Base-by-base conservation (phyloP, 2,113 vertebrate genomes). In the Trachemys scripta region DNA sequence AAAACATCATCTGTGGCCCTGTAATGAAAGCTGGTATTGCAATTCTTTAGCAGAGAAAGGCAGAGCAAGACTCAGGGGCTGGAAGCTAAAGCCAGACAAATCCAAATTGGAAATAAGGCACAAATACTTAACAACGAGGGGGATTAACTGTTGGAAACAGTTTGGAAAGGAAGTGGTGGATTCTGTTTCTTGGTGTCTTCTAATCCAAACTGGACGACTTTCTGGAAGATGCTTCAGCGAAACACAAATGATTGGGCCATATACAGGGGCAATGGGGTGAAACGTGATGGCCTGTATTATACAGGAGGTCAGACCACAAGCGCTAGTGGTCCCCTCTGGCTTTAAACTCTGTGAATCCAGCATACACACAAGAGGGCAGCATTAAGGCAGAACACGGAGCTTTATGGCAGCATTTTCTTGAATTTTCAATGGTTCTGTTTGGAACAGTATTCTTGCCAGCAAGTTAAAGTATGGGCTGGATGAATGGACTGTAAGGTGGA, bases 221-320 rank as follows among this genome's bases (percentile, higher is more conserved):
- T 51, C 27, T n/a, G 80, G 12, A 69, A 50, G 59, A 84, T 13
- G 17, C 22, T 27, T 84, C 14, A 22, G 38, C 65, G 81, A 85
- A 91, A 51, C 75, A 90, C 65, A 84, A 59, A 9, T 79, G 81
- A 20, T 79, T 57, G 31, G 88, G 82, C 45, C 42, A 83, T 54
- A 93, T 93, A 65, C 91, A 88, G 87, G 91, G 83, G n/a, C 82
- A 75, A 56, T 38, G 72, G 85, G 31, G 9, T 93, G 69, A 53
- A 94, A 8, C 87, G 10, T 25, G 57, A 31, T 31, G 57, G 57
- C 87, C 72, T 47, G 45, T 5, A 2, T 87, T 88, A 95, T 90
- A 96, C 95, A 94, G 95, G 95, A 96, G 95, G 90, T 91, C 75
- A 54, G 56, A 50, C 78, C 49, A 79, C 87, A 94, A 6, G 27